These are phyloP conservation scores for Ceratosolen solmsi DNA, from an alignment of 1,140 invertebrate genomes.

Conservation along the genomic window DNA sequence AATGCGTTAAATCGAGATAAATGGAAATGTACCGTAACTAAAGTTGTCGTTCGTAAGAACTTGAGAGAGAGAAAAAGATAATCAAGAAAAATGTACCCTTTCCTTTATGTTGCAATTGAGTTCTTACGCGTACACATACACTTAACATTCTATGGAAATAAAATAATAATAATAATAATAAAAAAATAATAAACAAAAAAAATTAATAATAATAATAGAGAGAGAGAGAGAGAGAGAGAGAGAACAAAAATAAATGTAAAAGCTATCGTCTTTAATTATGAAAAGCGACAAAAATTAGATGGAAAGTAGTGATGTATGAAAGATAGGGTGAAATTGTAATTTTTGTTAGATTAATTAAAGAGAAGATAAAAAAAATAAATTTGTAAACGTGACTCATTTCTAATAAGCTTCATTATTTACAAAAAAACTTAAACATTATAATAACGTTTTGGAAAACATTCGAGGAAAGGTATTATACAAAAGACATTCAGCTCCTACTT, in stretches of 20 bases:
- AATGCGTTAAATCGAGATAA: not conserved
- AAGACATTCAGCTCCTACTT: slow-evolving; percentile 58
- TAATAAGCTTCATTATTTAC: slow-evolving; percentile 53
- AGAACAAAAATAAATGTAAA: too few species aligned
- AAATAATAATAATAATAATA: too few species aligned
- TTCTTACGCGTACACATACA: slow-evolving; percentile 31
- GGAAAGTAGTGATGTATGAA: slow-evolving; percentile 27
- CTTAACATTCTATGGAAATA: too few species aligned
- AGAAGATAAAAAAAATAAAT: slow-evolving; percentile 48
- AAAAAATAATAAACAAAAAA: too few species aligned
- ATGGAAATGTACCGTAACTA: not conserved
- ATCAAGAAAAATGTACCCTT: slow-evolving; percentile 34
- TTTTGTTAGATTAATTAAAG: slow-evolving; percentile 50
- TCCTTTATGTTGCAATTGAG: slow-evolving; percentile 28
- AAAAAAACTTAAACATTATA: slow-evolving; percentile 44
- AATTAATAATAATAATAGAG: too few species aligned
- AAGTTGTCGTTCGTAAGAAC: not conserved
- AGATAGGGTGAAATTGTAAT: slow-evolving; percentile 46
- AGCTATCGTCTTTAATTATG: slow-evolving; percentile 28
- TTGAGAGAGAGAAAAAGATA: too few species aligned
- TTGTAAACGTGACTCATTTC: slow-evolving; percentile 48
- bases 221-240: too few species aligned
- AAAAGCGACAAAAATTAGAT: slow-evolving; percentile 13
- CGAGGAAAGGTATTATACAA: slow-evolving; percentile 52
- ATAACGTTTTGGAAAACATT: slow-evolving; percentile 47